Conservation (phyloP, 2,797 vertebrate genomes). For the Pangasius djambal region DNA sequence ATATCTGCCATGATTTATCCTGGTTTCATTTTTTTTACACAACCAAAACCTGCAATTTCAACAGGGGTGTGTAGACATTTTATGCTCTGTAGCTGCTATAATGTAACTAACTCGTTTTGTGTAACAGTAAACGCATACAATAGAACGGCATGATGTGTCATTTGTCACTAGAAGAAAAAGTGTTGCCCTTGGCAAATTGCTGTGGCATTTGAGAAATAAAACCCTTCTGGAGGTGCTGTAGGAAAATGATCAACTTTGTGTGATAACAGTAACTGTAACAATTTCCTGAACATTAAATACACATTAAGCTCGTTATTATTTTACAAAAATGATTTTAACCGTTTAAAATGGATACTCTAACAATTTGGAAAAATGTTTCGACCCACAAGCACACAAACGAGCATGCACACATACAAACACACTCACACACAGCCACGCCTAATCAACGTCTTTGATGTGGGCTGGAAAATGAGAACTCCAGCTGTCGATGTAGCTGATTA, state of each 20-base stretch:
- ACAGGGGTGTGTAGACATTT: neutral
- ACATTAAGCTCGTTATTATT: neutral
- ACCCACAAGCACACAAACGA: neutral
- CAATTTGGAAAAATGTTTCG: neutral
- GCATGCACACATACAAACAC: neutral
- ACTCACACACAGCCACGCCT: neutral
- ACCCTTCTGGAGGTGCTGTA: neutral
- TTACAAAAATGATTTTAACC: neutral
- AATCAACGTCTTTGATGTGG: slow-evolving; percentile 6
- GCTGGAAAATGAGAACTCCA: slow-evolving; percentile 33
- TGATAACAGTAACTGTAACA: neutral
- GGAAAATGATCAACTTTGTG: neutral
- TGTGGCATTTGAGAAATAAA: neutral
- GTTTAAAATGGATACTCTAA: neutral
- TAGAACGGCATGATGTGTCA: neutral
- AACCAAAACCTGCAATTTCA: too few relatives aligned
- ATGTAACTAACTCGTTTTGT: neutral
- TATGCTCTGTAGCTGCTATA: neutral
- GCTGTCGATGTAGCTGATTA: slow-evolving; percentile 26
- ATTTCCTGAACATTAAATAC: neutral
- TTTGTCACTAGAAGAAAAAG: neutral
- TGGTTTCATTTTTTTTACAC: too few relatives aligned
- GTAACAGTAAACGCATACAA: neutral
- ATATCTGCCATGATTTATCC: too few relatives aligned
- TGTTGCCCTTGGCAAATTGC: neutral